These are phyloP conservation scores for Lithophane leautieri DNA, from an alignment of 2,888 invertebrate species.

Conservation along the genomic window DNA sequence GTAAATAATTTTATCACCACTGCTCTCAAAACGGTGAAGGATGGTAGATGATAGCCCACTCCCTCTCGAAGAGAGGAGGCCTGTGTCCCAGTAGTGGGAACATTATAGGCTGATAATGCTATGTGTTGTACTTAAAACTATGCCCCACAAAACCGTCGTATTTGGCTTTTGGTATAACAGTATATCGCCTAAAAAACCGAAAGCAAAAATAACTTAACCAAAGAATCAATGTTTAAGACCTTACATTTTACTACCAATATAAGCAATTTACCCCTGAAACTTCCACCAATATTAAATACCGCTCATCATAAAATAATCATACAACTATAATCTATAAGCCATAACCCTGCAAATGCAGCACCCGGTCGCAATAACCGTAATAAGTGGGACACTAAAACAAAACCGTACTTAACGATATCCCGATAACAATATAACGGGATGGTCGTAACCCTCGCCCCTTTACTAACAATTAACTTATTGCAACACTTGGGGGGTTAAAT, in stretches of 20 bases:
- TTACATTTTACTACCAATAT: neutral
- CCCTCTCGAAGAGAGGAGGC: no score
- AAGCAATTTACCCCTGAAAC: constrained; percentile 11
- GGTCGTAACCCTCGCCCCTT: constrained; percentile 74
- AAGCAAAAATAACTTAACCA: no score
- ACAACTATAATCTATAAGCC: constrained; percentile 56
- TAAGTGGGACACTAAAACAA: constrained; percentile 81
- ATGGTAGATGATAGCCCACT: no score
- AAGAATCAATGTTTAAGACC: neutral
- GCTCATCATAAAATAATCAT: constrained; percentile 57
- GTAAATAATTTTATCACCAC: no score
- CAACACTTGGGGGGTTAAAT: constrained; percentile 78
- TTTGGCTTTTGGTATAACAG: neutral
- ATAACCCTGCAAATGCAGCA: constrained; percentile 55
- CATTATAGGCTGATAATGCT: no score
- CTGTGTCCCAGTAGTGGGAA: no score
- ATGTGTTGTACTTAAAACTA: neutral
- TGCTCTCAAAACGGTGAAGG: no score
- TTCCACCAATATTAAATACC: constrained; percentile 16
- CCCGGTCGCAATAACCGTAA: constrained; percentile 66
- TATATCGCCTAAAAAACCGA: neutral
- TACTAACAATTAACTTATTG: constrained; percentile 88
- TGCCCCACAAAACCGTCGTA: neutral
- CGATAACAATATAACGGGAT: constrained; percentile 75
- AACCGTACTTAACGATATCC: constrained; percentile 80